Base-by-base conservation (phyloP, 1,140 invertebrate species). In the roundworm (Caenorhabditis elegans) region DNA sequence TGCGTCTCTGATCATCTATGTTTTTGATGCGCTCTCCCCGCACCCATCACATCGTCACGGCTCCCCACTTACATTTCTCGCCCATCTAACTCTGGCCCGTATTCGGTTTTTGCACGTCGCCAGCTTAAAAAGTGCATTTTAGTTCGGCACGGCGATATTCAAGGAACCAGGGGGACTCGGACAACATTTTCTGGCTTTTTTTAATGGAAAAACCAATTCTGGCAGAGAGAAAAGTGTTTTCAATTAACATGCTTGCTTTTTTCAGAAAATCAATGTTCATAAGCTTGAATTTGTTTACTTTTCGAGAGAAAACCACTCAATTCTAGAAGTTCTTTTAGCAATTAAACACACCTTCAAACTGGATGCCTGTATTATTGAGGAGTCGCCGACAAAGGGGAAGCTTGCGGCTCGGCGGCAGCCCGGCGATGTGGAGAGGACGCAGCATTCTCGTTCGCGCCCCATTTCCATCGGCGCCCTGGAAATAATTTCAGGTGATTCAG, bases 391-490 rank as follows among this genome's bases (percentile, higher is more conserved):
- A 47, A 79, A 79, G 11, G 78, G 78, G 39, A 79, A 79, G 39
- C 78, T 79, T 19, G 78, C 78, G 3, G 78, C 78, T 36, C 78
- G 34, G n/a, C 78, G 78, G 43, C 78, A 79, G 65, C 78, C 78
- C 6, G 78, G 60, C 11, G 60, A 70, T 43, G 60, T 22, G 60
- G 60, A 70, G 0, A 70, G 34, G n/a, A 70, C 60, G 28, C 34
- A 70, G 34, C 60, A 70, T 39, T 70, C 60, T 39, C 60, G 60
- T 70, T 70, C 60, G 60, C 60, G 60, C 60, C 60, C 60, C 60
- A 70, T 70, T 70, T 70, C 60, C 60, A 70, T 70, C 60, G 60
- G 34, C 60, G 60, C 60, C 34, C 60, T 70, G 60, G 22, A 70
- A 39, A 65, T 3, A 24, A 28, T 26, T 60, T n/a, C n/a, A n/a